A percentile compares a stretch with the other conserved stretches of the same genome.
Evolutionary conservation across 2,797 vertebrate species (phyloP).

Genomic region (Sebastiscus albofasciatus): DNA sequence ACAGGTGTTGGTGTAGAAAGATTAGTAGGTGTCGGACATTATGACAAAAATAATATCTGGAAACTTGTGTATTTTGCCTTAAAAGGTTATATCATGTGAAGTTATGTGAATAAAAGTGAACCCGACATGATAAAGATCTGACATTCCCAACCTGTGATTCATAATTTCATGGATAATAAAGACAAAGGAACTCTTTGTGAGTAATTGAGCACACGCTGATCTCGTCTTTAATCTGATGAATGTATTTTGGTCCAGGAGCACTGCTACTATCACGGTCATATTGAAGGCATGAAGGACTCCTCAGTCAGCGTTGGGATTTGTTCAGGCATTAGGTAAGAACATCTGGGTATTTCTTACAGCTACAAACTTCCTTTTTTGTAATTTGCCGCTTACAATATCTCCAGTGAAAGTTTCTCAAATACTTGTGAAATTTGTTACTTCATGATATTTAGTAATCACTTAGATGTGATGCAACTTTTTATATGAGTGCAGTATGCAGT

Average conservation of each 20-base stretch:
- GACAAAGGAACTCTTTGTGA: conserved; percentile 4
- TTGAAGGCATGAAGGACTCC: conserved; percentile 82
- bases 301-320: conserved; percentile 89
- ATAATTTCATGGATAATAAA: not conserved
- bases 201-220: not conserved
- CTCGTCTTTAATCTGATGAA: not conserved
- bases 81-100: not conserved
- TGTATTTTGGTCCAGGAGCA: conserved; percentile 82
- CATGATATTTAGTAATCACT: conserved; percentile 2
- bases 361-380: not conserved
- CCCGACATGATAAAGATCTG: not conserved
- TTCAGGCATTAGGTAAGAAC: conserved; percentile 86
- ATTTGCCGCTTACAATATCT: not conserved
- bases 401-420: not conserved
- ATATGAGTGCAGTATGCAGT: not conserved
- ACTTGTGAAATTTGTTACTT: conserved; percentile 23
- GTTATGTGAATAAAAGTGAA: not conserved
- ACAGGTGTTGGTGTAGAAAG: not conserved
- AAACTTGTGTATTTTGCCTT: not conserved
- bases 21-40: too few relatives aligned
- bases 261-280: conserved; percentile 90
- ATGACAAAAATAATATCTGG: not conserved
- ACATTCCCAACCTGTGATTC: not conserved
- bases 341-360: not conserved
- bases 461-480: too few relatives aligned